Evolutionary conservation across 2,113 vertebrate species (phyloP).

Genomic region (Bubalus kerabau): DNA sequence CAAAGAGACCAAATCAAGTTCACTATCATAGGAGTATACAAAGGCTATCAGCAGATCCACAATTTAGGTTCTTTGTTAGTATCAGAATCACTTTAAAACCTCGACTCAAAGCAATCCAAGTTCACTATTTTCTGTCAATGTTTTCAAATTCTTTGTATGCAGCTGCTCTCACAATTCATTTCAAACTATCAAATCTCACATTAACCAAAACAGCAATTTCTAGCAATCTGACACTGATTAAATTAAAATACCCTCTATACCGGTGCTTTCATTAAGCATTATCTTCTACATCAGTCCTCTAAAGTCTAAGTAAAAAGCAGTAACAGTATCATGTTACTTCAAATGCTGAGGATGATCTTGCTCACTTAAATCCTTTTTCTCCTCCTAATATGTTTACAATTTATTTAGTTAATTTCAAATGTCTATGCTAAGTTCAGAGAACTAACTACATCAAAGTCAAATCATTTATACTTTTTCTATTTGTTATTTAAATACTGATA

Average conservation of each 20-base stretch:
- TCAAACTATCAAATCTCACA: not conserved
- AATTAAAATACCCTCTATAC: not conserved
- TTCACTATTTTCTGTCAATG: not conserved
- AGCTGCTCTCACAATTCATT: not conserved
- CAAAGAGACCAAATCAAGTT: slow-evolving; percentile 26
- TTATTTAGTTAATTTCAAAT: slow-evolving; percentile 41
- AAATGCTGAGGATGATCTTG: not conserved
- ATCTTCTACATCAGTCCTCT: not conserved
- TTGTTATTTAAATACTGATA: not conserved
- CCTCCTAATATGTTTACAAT: not conserved
- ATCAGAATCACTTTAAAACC: not conserved
- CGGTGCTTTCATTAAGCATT: not conserved
- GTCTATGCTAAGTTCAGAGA: not conserved
- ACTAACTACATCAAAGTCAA: not conserved
- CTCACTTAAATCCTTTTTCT: not conserved
- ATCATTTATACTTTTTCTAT: not conserved
- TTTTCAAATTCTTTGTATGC: not conserved
- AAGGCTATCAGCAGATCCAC: not conserved
- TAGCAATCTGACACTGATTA: not conserved
- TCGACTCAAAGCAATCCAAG: not conserved
- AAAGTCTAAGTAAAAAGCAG: slow-evolving; percentile 28
- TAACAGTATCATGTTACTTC: not conserved
- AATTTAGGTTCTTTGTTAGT: not conserved
- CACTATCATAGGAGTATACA: slow-evolving; percentile 8
- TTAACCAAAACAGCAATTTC: not conserved